Base-by-base conservation (phyloP, 2,797 vertebrate species). In the Gastrophryne carolinensis region DNA sequence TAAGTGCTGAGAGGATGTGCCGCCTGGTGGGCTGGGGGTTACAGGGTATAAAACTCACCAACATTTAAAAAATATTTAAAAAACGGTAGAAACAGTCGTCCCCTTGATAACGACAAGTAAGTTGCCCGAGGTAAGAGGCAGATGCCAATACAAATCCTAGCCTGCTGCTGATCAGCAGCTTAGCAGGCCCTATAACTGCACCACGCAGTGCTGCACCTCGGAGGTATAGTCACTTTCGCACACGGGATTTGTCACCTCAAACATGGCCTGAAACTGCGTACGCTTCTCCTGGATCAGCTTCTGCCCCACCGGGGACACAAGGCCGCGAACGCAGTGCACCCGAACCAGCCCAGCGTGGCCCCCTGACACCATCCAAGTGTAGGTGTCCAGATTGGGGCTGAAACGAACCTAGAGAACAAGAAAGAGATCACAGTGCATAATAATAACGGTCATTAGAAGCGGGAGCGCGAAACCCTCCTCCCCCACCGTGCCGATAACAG, bases 331-430 rank as follows among this genome's bases (percentile, higher is more conserved):
- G 60, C 95, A 98, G 89, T 94, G 91, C 0, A 88, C 87, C 26
- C 95, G 87, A 74, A 99, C 91, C 12, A 99, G 89, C 19, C 96
- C 97, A 0, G 93, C 84, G 86, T 96, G 96, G 12, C 97, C 96
- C 0, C 81, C 95, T 0, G 95, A 94, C 32, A 84, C 87, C 75
- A 98, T 39, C 97, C 97, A 99, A 58, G 84, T 86, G 0, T 92
- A 92, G 0, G 90, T 85, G 79, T 89, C 91, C 89, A 97, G 85
- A 89, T 98, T 98, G 21, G 96, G 95, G 86, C 90, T 98, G 84
- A 97, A 94, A 44, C 96, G 94, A 39, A 98, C 92, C 97, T 98
- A 86, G 17, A 68, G 17, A 49, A 21, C 75, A 15, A 83, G 29
- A 13, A 64, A 72, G n/a, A n/a, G n/a, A n/a, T n/a, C n/a, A n/a